Conservation (phyloP, 2,113 vertebrate species). For the Cairina moschata region DNA sequence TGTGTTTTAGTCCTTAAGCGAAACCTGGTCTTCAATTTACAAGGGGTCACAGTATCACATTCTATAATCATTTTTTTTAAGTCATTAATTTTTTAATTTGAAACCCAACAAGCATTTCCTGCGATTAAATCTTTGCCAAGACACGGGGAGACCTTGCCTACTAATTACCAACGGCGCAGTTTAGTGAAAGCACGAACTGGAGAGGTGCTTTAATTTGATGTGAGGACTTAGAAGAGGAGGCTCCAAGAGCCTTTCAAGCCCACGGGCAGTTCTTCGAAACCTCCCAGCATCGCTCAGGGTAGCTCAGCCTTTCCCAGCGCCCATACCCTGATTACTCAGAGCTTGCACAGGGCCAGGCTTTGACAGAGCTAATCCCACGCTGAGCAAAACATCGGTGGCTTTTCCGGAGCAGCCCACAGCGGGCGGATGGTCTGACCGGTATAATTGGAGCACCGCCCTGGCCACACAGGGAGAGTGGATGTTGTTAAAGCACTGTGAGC, state of each 20-base stretch:
- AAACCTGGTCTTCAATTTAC: not conserved
- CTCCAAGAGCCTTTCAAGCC: not conserved
- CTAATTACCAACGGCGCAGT: not conserved
- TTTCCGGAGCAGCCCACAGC: not conserved
- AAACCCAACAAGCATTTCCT: not conserved
- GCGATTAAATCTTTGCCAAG: not conserved
- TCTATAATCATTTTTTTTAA: not conserved
- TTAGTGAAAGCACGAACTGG: not conserved
- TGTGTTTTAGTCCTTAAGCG: not conserved
- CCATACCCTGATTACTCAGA: not conserved
- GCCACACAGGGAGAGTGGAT: too few relatives aligned
- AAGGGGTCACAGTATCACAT: not conserved
- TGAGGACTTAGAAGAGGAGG: not conserved
- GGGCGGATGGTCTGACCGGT: not conserved
- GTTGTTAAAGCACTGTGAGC: too few relatives aligned
- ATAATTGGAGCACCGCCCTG: not conserved
- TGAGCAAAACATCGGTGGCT: not conserved
- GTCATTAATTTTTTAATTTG: not conserved
- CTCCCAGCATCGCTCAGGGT: not conserved
- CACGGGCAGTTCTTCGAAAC: accelerated
- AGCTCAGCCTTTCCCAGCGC: not conserved
- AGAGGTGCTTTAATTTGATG: not conserved
- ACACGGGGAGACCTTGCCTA: not conserved
- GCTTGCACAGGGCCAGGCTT: accelerated
- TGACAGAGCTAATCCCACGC: not conserved